Evolutionary conservation across 2,113 vertebrate genomes (phyloP), one percentile per base, ranked within the genome.

Genomic region (Peromyscus maniculatus): DNA sequence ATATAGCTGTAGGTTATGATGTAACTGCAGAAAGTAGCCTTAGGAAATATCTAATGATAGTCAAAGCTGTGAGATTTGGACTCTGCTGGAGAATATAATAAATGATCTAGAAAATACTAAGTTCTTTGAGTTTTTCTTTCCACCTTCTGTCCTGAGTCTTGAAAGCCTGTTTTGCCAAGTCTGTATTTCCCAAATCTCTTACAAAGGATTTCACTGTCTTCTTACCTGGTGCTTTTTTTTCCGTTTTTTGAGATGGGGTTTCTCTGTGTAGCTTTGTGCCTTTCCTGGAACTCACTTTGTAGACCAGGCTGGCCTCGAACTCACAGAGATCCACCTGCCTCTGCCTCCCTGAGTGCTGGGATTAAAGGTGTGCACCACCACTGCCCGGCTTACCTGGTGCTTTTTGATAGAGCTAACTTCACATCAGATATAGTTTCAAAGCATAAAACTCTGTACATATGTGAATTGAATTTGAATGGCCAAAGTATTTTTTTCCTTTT

Each of bases 71-170:
- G 93, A 77, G 24, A 31, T 55, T 62, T 95, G 95, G 66, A 94
- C 71, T 92, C 88, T 82, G 84, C 64, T 91, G 24, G 19, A 92
- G 69, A 84, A 79, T 91, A 89, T 91, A 92, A 94, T 84, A 87
- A 91, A 90, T 75, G 22, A 84, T 89, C 39, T 55, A 86, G 46
- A 72, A 77, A 64, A 92, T 49, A 87, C 26, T 84, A 67, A 86
- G 86, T 95, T 64, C 84, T 69, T 94, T 71, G 43, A 87, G 64
- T 80, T 95, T 93, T 88, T 95, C 80, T 97, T 93, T 88, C 87
- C 11, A 64, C 33, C 21, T 96, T 93, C 36, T 92, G 6, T 90
- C 69, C 80, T 91, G 46, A 95, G 52, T 95, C 82, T 83, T 92
- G 13, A 78, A 78, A 95, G 24, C 46, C 31, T 31, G 43, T 11